Conservation (phyloP, 2,888 invertebrate genomes). For the Sesia bembeciformis region DNA sequence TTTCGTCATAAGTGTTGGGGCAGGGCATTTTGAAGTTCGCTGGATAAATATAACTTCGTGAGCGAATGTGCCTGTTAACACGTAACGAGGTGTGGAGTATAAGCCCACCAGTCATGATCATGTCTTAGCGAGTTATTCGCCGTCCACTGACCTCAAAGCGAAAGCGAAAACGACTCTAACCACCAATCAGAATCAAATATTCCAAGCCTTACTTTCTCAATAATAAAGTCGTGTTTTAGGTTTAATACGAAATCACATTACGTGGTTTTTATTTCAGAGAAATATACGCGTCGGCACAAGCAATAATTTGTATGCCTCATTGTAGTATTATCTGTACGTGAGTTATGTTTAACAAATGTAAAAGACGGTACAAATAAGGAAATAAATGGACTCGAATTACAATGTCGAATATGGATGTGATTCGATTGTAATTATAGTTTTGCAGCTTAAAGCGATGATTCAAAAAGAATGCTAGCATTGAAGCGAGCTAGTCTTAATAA, state of each 20-base stretch:
- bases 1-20: constrained; percentile 39
- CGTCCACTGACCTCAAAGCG: constrained; percentile 60
- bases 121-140: constrained; percentile 70
- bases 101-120: constrained; percentile 71
- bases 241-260: constrained; percentile 16
- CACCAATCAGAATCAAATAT: constrained; percentile 10
- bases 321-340: constrained; percentile 70
- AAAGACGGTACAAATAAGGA: constrained; percentile 54
- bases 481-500: no score
- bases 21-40: constrained; percentile 55
- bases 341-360: constrained; percentile 46
- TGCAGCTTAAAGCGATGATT: no score
- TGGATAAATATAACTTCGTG: constrained; percentile 70
- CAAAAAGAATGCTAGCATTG: no score
- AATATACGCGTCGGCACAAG: constrained; percentile 49
- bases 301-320: constrained; percentile 72
- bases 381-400: constrained; percentile 52
- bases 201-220: constrained; percentile 15
- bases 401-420: constrained; percentile 25
- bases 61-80: constrained; percentile 72
- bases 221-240: constrained; percentile 12
- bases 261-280: constrained; percentile 33
- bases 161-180: constrained; percentile 35
- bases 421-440: constrained; percentile 34
- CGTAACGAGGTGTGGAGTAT: constrained; percentile 73